Conservation (phyloP, 1,140 invertebrate species). For the Cotesia vestalis region DNA sequence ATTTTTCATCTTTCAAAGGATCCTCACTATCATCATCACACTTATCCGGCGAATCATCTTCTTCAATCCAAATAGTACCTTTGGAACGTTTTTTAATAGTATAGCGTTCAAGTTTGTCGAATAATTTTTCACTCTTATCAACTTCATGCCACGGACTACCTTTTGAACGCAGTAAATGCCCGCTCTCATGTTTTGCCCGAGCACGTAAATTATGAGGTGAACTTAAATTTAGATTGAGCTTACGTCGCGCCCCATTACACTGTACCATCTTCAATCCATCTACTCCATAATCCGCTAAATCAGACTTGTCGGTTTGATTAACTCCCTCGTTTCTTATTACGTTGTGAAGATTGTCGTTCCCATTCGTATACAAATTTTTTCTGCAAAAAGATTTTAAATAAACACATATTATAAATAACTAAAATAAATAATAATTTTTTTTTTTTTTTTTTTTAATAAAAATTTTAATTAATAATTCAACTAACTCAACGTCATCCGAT, state of each 20-base stretch:
- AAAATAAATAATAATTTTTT: background rate
- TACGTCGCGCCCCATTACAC: slow-evolving; percentile 60
- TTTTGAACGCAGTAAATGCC: slow-evolving; percentile 61
- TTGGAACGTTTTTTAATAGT: slow-evolving; percentile 63
- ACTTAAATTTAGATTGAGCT: slow-evolving; percentile 57
- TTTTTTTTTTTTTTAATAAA: slow-evolving; percentile 19
- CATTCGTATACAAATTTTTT: slow-evolving; percentile 57
- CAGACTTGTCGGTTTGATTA: slow-evolving; percentile 50
- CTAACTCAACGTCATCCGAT: slow-evolving; percentile 60
- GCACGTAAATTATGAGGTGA: slow-evolving; percentile 62
- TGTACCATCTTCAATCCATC: slow-evolving; percentile 61
- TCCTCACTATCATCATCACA: slow-evolving; percentile 33
- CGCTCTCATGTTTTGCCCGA: slow-evolving; percentile 61
- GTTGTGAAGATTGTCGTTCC: slow-evolving; percentile 52
- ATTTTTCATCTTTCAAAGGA: too few species aligned
- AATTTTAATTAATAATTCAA: slow-evolving; percentile 20
- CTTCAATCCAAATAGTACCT: slow-evolving; percentile 63
- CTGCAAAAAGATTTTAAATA: slow-evolving; percentile 46
- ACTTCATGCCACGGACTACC: slow-evolving; percentile 58
- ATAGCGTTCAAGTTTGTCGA: slow-evolving; percentile 60
- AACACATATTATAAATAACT: slow-evolving; percentile 7
- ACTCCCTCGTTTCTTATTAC: slow-evolving; percentile 52
- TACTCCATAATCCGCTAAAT: slow-evolving; percentile 50
- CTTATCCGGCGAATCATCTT: slow-evolving; percentile 52
- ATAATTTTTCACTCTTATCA: slow-evolving; percentile 55